These are phyloP conservation scores for Podarcis raffonei DNA, from an alignment of 2,113 vertebrate species.

Conservation along the genomic window DNA sequence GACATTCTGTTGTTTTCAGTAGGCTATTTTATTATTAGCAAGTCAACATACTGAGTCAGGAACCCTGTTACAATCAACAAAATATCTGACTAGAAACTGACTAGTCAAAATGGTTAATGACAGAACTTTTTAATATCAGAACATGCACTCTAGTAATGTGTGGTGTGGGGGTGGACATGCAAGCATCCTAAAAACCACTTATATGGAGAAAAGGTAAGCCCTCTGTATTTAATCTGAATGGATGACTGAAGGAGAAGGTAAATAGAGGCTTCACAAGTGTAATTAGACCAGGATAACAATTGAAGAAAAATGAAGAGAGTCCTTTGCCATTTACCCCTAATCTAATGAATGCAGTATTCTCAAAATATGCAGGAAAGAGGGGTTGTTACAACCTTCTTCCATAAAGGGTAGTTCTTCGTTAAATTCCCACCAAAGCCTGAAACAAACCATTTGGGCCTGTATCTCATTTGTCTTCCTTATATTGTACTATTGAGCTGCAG, in stretches of 20 bases:
- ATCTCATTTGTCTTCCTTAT: constrained; percentile 49
- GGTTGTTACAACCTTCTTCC: not conserved
- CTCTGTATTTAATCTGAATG: not conserved
- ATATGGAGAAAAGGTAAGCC: not conserved
- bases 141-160: too few species aligned
- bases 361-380: not conserved
- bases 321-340: not conserved
- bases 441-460: constrained; percentile 39
- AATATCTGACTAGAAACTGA: not conserved
- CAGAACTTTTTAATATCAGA: not conserved
- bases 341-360: not conserved
- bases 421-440: constrained; percentile 30
- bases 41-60: not conserved
- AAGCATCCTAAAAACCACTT: fast-evolving
- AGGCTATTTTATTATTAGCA: not conserved
- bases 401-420: constrained; percentile 15
- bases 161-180: too few species aligned
- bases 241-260: not conserved
- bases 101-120: not conserved
- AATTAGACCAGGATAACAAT: not conserved
- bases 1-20: not conserved
- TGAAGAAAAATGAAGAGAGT: not conserved
- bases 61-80: not conserved
- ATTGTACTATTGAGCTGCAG: constrained; percentile 47
- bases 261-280: not conserved